A percentile compares a stretch with the other conserved stretches of the same genome.
These are phyloP conservation scores for Eublepharis macularius DNA, from an alignment of 2,113 vertebrate genomes.

Conservation along the genomic window DNA sequence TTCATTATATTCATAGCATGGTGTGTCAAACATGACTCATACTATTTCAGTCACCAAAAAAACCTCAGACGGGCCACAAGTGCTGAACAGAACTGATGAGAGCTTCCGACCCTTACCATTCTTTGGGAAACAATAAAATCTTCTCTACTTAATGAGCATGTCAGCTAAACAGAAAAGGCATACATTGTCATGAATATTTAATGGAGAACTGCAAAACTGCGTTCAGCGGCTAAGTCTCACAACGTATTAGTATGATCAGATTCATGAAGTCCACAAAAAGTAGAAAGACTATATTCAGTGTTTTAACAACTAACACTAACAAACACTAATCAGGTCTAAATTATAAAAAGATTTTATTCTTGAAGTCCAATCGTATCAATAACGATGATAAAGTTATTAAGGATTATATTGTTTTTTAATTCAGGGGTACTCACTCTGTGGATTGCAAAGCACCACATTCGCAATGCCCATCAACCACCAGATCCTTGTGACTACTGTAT, in stretches of 20 bases:
- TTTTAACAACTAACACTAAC: slow-evolving; percentile 39
- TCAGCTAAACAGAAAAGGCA: slow-evolving; percentile 65
- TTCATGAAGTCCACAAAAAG: slow-evolving; percentile 71
- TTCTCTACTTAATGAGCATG: slow-evolving; percentile 57
- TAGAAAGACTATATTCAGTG: slow-evolving; percentile 85
- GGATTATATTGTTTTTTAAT: background rate
- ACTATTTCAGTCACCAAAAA: slow-evolving; percentile 62
- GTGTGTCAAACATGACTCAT: slow-evolving; percentile 63
- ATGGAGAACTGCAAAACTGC: slow-evolving; percentile 56
- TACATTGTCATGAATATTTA: slow-evolving; percentile 61
- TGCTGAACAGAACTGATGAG: slow-evolving; percentile 53
- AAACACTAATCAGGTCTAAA: slow-evolving; percentile 38
- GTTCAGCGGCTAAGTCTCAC: slow-evolving; percentile 63
- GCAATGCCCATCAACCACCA: too few relatives aligned
- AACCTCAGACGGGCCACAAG: slow-evolving; percentile 54
- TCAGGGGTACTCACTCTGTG: too few relatives aligned
- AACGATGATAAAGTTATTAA: slow-evolving; percentile 1
- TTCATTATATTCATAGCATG: slow-evolving; percentile 37
- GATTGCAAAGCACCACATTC: too few relatives aligned
- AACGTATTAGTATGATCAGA: slow-evolving; percentile 65
- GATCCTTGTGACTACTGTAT: too few relatives aligned
- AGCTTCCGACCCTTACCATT: slow-evolving; percentile 68
- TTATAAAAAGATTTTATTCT: slow-evolving; percentile 54
- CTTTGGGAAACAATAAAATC: slow-evolving; percentile 63
- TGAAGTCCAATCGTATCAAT: slow-evolving; percentile 25